Base-by-base conservation (phyloP, 1,140 invertebrate genomes). In the Pseudomyrmex dendroicus region DNA sequence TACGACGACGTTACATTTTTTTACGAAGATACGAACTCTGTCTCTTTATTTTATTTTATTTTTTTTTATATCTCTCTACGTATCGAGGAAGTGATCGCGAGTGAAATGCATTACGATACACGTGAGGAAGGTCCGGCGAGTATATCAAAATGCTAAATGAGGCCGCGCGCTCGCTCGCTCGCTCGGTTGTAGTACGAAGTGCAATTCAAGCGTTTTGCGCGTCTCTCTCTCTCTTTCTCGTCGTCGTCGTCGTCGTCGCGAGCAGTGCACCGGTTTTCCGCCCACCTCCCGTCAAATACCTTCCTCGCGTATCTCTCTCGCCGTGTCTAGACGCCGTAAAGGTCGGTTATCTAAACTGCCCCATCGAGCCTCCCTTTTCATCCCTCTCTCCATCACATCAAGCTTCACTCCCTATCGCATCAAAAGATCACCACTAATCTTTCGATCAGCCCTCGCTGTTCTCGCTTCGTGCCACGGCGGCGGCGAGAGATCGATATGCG, bases 131-230 rank as follows among this genome's bases (percentile, higher is more conserved):
- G 63, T 52, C 46, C 22, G 35, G 44, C 44, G 5, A 61, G 20
- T 70, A 70, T 78, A 70, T 78, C 48, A 50, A 54, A 35, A 80
- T 72, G 66, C 72, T 72, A 80, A 80, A 66, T 80, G 35, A 35
- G 44, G 44, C 35, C 7, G 46, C 48, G 17, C 52, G n/a, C 20
- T 48, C 64, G 54, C 64, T 48, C 64, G 54, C 64, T 48, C 54
- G 54, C 67, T 59, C 22, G 48, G 25, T 64, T 54, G 44, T 35
- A 35, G 4, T 4, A 35, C 76, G 61, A 70, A 80, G 66, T 70
- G 44, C 66, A 72, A 80, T 80, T 80, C 59, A 25, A 72, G 25
- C 44, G 13, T 1, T 52, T n/a, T 35, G 20, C 15, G 5, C 35
- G 35, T 35, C 35, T 2, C 22, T 22, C 22, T 25, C 25, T 25